These are phyloP conservation scores for Poecilia picta DNA, from an alignment of 2,797 vertebrate genomes.

Conservation along the genomic window DNA sequence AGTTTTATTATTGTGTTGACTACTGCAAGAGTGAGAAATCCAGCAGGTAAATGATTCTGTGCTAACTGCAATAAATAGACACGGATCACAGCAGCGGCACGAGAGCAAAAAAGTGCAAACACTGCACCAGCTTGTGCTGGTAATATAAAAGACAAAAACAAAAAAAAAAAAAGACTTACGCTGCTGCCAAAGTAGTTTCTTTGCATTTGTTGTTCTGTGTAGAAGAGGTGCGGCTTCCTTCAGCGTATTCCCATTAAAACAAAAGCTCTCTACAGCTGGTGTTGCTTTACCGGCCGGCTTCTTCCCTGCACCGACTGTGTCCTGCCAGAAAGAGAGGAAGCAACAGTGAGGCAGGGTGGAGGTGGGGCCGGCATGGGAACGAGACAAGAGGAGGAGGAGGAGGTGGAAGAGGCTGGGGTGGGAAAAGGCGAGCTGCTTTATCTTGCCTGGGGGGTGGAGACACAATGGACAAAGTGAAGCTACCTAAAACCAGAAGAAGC, in stretches of 20 bases:
- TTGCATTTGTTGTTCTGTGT: conserved; percentile 17
- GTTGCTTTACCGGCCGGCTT: conserved; percentile 55
- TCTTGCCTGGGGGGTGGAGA: conserved; percentile 8
- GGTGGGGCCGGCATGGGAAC: conserved; percentile 42
- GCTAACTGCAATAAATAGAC: conserved; percentile 7
- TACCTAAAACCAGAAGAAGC: conserved; percentile 5
- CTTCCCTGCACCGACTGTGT: conserved; percentile 54
- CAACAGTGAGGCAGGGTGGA: conserved; percentile 55
- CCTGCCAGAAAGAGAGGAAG: conserved; percentile 57
- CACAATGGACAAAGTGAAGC: conserved; percentile 12
- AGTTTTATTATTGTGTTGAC: not conserved
- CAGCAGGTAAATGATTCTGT: conserved; percentile 13
- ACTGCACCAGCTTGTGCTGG: conserved; percentile 6
- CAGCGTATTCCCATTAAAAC: conserved; percentile 33
- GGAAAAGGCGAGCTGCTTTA: conserved; percentile 41
- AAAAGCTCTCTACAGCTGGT: conserved; percentile 29
- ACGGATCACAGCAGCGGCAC: conserved; percentile 18
- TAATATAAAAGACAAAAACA: not conserved
- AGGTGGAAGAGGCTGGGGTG: conserved; percentile 15
- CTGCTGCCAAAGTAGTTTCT: conserved; percentile 26
- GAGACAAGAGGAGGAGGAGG: conserved; percentile 30
- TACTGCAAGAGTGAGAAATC: not conserved
- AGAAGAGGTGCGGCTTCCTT: conserved; percentile 8
- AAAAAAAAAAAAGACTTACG: conserved; percentile 47
- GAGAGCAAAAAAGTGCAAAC: conserved; percentile 43